Conservation (phyloP, 2,113 vertebrate species). For the Dromiciops gliroides region DNA sequence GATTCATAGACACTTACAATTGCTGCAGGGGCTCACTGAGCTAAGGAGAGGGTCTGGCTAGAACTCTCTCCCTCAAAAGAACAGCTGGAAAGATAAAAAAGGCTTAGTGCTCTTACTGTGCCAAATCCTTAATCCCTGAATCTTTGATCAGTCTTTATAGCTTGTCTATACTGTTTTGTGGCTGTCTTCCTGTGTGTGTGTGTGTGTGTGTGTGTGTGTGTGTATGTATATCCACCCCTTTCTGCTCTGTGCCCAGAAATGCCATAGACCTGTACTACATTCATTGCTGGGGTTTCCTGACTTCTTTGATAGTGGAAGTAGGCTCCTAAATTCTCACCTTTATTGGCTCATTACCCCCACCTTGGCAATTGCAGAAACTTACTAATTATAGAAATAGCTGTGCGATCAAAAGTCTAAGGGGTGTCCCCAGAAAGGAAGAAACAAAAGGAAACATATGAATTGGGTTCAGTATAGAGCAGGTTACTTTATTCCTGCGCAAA, state of each 20-base stretch:
- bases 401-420: not conserved
- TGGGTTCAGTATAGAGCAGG: not conserved
- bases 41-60: not conserved
- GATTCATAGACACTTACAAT: not conserved
- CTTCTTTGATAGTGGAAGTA: not conserved
- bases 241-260: not conserved
- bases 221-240: not conserved
- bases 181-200: not conserved
- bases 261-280: not conserved
- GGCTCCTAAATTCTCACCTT: not conserved
- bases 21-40: not conserved
- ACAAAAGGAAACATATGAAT: not conserved
- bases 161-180: not conserved
- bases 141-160: not conserved
- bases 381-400: not conserved
- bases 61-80: not conserved
- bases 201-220: not conserved
- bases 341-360: not conserved
- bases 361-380: not conserved
- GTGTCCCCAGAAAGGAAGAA: not conserved
- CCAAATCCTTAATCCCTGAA: not conserved
- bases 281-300: not conserved
- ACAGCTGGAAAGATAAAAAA: not conserved
- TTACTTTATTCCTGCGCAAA: not conserved
- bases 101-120: not conserved